Percentiles rank a stretch among this genome's conserved stretches.
These are phyloP conservation scores for Calephelis perditalis DNA, from an alignment of 2,888 invertebrate species.

Conservation along the genomic window DNA sequence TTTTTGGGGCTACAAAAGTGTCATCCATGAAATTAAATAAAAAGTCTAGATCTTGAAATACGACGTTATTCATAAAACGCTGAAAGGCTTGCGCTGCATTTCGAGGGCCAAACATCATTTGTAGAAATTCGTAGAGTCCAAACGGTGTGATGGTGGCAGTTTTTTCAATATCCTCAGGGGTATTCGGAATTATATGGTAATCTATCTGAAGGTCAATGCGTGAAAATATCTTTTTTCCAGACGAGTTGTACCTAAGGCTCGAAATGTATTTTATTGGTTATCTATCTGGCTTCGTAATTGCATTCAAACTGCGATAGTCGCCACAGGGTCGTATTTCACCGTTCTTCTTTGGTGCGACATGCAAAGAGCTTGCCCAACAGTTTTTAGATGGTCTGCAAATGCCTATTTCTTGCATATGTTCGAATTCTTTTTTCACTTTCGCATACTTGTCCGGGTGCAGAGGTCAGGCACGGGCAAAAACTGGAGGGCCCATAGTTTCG, in stretches of 20 bases:
- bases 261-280: too few relatives aligned
- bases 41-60: slow-evolving; percentile 8
- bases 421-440: slow-evolving; percentile 40
- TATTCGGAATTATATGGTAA: too few relatives aligned
- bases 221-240: too few relatives aligned
- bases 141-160: too few relatives aligned
- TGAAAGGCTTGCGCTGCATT: slow-evolving; percentile 7
- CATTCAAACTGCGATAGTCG: too few relatives aligned
- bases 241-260: too few relatives aligned
- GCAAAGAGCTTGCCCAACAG: slow-evolving; percentile 13
- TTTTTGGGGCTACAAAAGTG: background rate
- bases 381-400: slow-evolving; percentile 51
- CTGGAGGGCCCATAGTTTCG: slow-evolving; percentile 36
- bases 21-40: slow-evolving; percentile 12
- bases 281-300: too few relatives aligned
- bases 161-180: too few relatives aligned
- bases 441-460: slow-evolving; percentile 39
- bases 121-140: too few relatives aligned
- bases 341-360: too few relatives aligned
- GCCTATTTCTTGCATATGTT: slow-evolving; percentile 40
- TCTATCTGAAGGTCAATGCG: too few relatives aligned
- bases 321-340: too few relatives aligned
- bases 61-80: slow-evolving; percentile 11
- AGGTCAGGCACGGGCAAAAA: slow-evolving; percentile 37
- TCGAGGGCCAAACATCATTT: slow-evolving; percentile 41